phyloP scores from a whole-genome alignment of 2,113 vertebrate species.

The Sitta europaea region DNA sequence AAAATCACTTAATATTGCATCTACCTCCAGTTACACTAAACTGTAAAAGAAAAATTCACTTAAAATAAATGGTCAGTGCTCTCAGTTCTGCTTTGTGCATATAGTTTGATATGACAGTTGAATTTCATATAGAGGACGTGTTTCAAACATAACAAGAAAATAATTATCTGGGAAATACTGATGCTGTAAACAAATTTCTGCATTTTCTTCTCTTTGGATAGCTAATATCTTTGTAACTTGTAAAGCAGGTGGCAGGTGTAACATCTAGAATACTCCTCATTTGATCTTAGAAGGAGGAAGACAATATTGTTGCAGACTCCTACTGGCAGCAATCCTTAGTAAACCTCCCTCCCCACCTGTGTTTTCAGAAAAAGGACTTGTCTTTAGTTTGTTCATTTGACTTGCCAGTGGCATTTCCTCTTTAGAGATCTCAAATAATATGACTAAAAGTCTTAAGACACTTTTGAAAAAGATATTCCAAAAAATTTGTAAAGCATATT shows the following conservation, averaged over 20 bases:
- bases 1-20: conserved; percentile 53
- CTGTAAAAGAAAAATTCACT: conserved; percentile 65
- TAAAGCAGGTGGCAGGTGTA: neutral
- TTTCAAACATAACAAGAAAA: neutral
- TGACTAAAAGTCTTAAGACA: neutral
- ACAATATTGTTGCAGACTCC: neutral
- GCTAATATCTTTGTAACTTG: neutral
- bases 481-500: too few species aligned
- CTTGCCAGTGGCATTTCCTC: neutral
- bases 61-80: conserved; percentile 76
- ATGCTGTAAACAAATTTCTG: neutral
- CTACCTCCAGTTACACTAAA: conserved; percentile 75
- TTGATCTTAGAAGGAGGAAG: neutral
- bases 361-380: neutral
- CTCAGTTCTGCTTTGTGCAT: neutral
- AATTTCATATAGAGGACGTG: neutral
- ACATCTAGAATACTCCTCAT: neutral
- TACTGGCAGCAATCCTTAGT: neutral
- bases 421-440: neutral
- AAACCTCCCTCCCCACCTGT: neutral
- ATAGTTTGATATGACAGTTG: neutral
- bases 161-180: neutral
- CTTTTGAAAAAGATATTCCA: neutral
- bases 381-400: neutral
- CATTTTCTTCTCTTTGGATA: neutral